Evolutionary conservation across 2,888 invertebrate species (phyloP), one percentile per base, ranked within the genome.

Genomic region (Halictus ligatus): DNA sequence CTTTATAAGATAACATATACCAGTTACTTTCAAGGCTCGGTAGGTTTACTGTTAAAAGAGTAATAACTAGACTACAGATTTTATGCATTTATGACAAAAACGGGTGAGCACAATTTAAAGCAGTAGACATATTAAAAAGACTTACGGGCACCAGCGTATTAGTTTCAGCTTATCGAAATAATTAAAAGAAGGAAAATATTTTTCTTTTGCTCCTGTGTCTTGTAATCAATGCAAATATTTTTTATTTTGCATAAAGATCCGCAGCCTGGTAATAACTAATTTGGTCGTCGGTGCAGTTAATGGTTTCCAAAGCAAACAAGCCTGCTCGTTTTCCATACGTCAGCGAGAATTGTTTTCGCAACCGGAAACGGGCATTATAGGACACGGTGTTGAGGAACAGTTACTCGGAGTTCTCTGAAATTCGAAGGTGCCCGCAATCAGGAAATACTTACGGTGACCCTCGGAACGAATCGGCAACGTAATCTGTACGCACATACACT

Each of bases 401-500:
- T 75, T 78, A 74, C 5, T 50, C 83, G 72, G 69, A 21, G 46
- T 25, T 60, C 67, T 54, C 73, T 46, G 75, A 83, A 78, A 75
- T 74, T 83, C 69, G 64, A 60, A 50, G 50, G 25, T 25, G 71
- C 71, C 69, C 69, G 80, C 46, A 76, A 81, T 81, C 85, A 81
- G 78, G 85, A 84, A 84, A 85, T 78, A 64, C 75, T 78, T 75
- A 29, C 48, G 60, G 71, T 46, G 85, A 76, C 72, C 81, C 78
- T 81, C 78, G 64, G n/a, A 13, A 71, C 18, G 75, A 79, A 78
- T 81, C 40, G 54, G 76, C 81, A 75, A 76, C 71, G 79, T 86
- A 85, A 86, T 86, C 86, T 72, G 67, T 50, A 40, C 60, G 35
- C 48, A 50, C 64, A 67, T 40, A 29, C 48, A 25, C 60, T 40